Percentiles rank a stretch among this genome's conserved stretches.
Evolutionary conservation across 2,113 vertebrate genomes (phyloP).

Genomic region (Hemichromis elongatus): DNA sequence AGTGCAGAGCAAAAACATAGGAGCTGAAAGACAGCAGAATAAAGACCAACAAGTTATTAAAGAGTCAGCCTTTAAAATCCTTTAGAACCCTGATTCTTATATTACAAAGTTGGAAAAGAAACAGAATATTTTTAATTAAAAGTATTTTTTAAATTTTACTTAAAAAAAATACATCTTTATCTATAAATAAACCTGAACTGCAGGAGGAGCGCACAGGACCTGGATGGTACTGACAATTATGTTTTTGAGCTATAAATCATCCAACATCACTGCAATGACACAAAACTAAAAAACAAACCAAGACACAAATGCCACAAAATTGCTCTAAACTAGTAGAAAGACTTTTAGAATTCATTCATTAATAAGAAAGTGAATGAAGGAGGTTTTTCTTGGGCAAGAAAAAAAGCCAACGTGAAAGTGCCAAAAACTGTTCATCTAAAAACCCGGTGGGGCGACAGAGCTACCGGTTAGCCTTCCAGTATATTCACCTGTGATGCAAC

Average conservation of each 20-base stretch:
- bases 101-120: too few species aligned
- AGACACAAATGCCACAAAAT: neutral
- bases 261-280: neutral
- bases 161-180: neutral
- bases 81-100: neutral
- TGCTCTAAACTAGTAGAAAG: neutral
- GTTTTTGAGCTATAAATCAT: neutral
- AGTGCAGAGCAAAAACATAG: slow-evolving; percentile 90
- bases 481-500: neutral
- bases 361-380: neutral
- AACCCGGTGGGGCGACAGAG: neutral
- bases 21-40: slow-evolving; percentile 73
- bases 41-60: neutral
- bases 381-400: neutral
- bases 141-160: neutral
- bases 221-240: too few species aligned
- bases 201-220: neutral
- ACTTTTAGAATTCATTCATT: neutral
- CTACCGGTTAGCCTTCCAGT: neutral
- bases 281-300: neutral
- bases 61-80: too few species aligned
- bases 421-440: neutral
- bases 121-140: too few species aligned
- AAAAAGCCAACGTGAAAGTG: neutral
- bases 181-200: neutral